Conservation (phyloP, 2,113 vertebrate genomes). For the Mustela lutreola region DNA sequence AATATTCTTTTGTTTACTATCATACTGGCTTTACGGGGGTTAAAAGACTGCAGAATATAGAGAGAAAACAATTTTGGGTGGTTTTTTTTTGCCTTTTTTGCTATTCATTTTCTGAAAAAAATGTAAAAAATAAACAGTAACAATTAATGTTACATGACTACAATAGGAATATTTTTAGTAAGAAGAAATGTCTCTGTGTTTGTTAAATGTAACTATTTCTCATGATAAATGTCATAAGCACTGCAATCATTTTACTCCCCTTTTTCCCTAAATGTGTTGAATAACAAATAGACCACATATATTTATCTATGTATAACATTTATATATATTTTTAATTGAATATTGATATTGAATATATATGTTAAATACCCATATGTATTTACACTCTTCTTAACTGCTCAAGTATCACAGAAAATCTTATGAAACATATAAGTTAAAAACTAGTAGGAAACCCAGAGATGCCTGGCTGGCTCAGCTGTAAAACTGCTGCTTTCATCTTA, state of each 20-base stretch:
- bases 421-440: not conserved
- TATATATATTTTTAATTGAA: not conserved
- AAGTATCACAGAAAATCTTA: not conserved
- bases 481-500: no score
- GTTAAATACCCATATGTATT: not conserved
- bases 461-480: no score
- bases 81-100: not conserved
- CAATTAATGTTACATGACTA: not conserved
- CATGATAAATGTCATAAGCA: not conserved
- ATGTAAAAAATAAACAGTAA: not conserved
- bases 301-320: not conserved
- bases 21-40: not conserved
- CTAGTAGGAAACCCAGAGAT: not conserved
- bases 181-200: not conserved
- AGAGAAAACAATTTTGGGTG: not conserved
- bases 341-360: not conserved
- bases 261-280: not conserved
- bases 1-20: not conserved
- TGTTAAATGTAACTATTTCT: not conserved
- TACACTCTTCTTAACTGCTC: not conserved
- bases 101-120: not conserved
- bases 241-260: not conserved
- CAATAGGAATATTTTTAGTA: not conserved
- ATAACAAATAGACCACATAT: not conserved
- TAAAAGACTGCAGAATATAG: not conserved